Conservation (phyloP, 23 tunicate genomes). For the Phallusia fumigata region DNA sequence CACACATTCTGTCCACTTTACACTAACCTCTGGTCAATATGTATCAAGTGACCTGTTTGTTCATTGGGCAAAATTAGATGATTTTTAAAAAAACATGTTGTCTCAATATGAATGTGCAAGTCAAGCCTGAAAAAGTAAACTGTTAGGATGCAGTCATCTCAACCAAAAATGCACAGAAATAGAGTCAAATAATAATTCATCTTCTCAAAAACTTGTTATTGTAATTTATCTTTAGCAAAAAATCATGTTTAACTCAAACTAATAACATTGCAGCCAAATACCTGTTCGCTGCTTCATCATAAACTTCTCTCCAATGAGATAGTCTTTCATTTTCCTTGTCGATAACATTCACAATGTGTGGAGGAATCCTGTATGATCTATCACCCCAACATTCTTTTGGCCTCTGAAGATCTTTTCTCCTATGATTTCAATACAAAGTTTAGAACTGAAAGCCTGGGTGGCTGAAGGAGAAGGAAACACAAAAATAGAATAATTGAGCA, state of each 20-base stretch:
- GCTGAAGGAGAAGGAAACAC: no score
- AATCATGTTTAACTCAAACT: no score
- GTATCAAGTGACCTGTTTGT: conserved; percentile 8
- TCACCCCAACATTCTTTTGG: conserved; percentile 33
- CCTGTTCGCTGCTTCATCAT: conserved; percentile 35
- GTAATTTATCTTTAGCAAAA: no score
- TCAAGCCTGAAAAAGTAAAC: conserved; percentile 12
- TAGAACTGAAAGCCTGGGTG: no score
- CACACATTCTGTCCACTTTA: background rate
- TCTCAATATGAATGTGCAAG: conserved; percentile 15
- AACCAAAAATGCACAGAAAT: no score
- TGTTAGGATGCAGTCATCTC: no score
- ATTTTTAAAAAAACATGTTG: conserved; percentile 20
- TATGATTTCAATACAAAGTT: background rate
- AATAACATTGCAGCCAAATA: background rate
- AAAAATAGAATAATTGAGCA: no score
- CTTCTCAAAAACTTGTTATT: no score
- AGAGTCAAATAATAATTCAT: no score
- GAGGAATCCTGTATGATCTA: conserved; percentile 17
- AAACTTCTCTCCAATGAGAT: conserved; percentile 18
- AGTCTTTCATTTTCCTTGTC: conserved; percentile 34
- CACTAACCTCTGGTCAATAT: conserved; percentile 11
- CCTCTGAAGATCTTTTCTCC: conserved; percentile 42
- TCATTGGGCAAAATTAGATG: conserved; percentile 26
- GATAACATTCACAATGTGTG: conserved; percentile 23